Base-by-base conservation (phyloP, 2,113 vertebrate genomes). In the Pampusana beccarii region DNA sequence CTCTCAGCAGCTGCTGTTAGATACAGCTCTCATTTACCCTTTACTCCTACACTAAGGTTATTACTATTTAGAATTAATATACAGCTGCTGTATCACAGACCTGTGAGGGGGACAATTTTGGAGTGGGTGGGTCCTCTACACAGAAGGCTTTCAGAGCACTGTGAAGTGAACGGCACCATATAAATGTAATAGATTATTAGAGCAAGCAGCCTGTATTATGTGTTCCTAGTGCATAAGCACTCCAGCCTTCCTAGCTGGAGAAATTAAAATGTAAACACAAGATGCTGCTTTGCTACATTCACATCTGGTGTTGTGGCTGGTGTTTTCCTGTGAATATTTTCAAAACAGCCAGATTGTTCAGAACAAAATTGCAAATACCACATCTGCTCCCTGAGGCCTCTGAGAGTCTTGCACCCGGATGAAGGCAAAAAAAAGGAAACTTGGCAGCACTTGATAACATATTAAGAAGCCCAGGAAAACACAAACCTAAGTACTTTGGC, bases 201-300 rank as follows among this genome's bases (percentile, higher is more conserved):
- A 77, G 56, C 54, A 51, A 29, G 34, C 77, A 90, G 73, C 50
- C 65, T 72, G 51, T 84, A 42, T 72, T 83, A 20, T 44, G 70
- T 3, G 24, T 89, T 93, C 82, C 88, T 83, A 81, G 57, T 70
- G 65, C 57, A 90, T 61, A 85, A 80, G 86, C 87, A 92, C 69
- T 88, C 67, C 36, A 95, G 89, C 80, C 80, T 95, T 86, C 83
- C 90, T 92, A 97, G 92, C 66, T 80, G 88, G 93, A 96, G 96
- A 97, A 96, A 95, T 94, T 88, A 95, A 97, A 95, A 93, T 82
- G 92, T 94, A 97, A 96, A 96, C 92, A 96, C 95, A 97, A 96
- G 97, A 97, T 97, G 94, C 86, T 96, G 85, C 88, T 94, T 94
- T 95, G 83, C 89, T 96, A 65, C 61, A 90, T 90, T 93, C 90